phyloP scores from a whole-genome alignment of 2,113 vertebrate species.

The Pica pica region DNA sequence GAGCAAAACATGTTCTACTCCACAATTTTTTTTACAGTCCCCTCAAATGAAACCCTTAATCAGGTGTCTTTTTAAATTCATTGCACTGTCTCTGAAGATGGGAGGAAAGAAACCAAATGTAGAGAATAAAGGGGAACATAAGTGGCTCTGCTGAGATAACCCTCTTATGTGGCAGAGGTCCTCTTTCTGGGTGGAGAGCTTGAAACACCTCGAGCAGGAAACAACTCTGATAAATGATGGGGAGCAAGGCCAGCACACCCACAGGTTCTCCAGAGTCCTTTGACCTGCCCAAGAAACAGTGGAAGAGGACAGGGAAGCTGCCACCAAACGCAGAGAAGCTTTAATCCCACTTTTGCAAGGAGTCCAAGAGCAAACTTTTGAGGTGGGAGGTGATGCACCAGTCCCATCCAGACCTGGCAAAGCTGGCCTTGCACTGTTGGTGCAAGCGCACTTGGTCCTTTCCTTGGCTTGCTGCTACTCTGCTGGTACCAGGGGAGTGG shows the following conservation, averaged over 20 bases:
- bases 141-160: not conserved
- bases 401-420: not conserved
- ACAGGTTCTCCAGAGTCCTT: not conserved
- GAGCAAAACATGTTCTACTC: not conserved
- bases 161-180: not conserved
- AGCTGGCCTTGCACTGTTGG: not conserved
- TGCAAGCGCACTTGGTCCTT: not conserved
- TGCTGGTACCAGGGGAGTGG: not conserved
- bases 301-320: not conserved
- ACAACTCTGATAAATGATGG: not conserved
- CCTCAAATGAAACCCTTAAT: not conserved
- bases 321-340: not conserved
- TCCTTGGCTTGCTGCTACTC: not conserved
- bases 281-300: not conserved
- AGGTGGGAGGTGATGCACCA: not conserved
- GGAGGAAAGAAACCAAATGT: not conserved
- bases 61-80: not conserved
- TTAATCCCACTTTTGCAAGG: not conserved
- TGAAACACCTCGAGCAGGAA: not conserved
- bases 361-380: not conserved
- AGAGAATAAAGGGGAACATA: not conserved
- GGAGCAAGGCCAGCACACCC: not conserved
- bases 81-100: rapidly evolving
- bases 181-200: not conserved
- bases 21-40: not conserved